Evolutionary conservation across 1,140 invertebrate species (phyloP).

Genomic region (Maniola jurtina): DNA sequence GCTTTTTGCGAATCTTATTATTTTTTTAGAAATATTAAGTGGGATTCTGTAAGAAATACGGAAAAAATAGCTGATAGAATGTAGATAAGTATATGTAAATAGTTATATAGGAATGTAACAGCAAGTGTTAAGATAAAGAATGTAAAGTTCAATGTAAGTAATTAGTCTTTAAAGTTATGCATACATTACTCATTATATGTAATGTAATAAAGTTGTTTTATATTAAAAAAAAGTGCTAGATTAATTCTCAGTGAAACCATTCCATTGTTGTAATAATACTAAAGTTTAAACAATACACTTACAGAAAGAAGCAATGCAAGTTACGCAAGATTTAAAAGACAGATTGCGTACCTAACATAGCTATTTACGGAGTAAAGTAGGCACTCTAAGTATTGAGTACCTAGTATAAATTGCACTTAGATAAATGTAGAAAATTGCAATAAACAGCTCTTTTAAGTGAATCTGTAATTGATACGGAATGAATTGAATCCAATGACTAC

Average conservation of each 20-base stretch:
- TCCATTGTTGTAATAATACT: not conserved
- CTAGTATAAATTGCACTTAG: not conserved
- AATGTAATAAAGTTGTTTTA: not conserved
- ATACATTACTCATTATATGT: not conserved
- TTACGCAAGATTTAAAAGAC: not conserved
- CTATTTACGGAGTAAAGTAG: not conserved
- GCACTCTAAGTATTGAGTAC: not conserved
- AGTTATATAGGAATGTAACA: too few species aligned
- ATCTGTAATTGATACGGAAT: slow-evolving; percentile 4
- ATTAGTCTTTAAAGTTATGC: not conserved
- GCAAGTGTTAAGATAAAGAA: too few species aligned
- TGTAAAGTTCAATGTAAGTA: not conserved
- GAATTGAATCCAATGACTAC: not conserved
- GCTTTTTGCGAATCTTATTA: slow-evolving; percentile 14
- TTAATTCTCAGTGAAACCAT: not conserved
- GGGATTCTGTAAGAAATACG: too few species aligned
- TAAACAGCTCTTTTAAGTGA: not conserved
- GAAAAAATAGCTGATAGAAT: too few species aligned
- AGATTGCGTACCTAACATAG: not conserved
- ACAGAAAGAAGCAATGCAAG: not conserved
- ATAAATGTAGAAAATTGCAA: slow-evolving; percentile 2
- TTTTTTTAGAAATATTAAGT: not conserved
- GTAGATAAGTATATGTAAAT: too few species aligned
- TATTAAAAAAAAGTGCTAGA: not conserved
- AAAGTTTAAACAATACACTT: not conserved